Percentiles rank a stretch among this genome's conserved stretches.
Conservation (phyloP, 2,888 invertebrate species). For the Ochropacha duplaris region DNA sequence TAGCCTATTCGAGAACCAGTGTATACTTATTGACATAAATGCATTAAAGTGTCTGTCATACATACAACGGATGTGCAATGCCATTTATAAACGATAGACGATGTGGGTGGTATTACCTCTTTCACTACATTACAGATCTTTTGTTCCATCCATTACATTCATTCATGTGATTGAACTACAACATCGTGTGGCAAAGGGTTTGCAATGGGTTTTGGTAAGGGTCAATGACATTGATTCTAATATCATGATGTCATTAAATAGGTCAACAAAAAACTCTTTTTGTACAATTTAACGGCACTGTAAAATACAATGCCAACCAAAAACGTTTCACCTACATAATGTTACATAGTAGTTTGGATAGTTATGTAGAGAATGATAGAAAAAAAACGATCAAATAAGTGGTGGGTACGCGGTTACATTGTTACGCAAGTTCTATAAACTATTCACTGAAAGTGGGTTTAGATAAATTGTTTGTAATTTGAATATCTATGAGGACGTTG, state of each 20-base stretch:
- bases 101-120: slow-evolving; percentile 65
- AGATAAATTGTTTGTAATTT: slow-evolving; percentile 1
- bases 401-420: slow-evolving; percentile 1
- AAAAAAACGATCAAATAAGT: neutral
- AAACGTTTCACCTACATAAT: neutral
- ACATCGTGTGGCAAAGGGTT: neutral
- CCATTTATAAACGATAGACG: slow-evolving; percentile 66
- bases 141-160: slow-evolving; percentile 9
- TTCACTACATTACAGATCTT: slow-evolving; percentile 23
- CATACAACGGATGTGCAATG: slow-evolving; percentile 65
- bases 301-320: neutral
- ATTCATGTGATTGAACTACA: slow-evolving; percentile 4
- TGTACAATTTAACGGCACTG: slow-evolving; percentile 1
- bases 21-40: slow-evolving; percentile 52
- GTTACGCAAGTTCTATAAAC: neutral
- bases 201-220: neutral
- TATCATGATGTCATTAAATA: neutral
- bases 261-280: neutral
- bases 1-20: slow-evolving; percentile 27
- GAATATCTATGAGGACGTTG: slow-evolving; percentile 1
- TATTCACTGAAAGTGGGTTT: slow-evolving; percentile 1
- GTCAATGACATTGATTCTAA: neutral
- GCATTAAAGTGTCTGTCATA: slow-evolving; percentile 60
- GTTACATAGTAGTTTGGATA: neutral
- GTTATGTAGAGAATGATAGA: neutral